Evolutionary conservation across 2,797 vertebrate genomes (phyloP).

Genomic region (Ceryle rudis): DNA sequence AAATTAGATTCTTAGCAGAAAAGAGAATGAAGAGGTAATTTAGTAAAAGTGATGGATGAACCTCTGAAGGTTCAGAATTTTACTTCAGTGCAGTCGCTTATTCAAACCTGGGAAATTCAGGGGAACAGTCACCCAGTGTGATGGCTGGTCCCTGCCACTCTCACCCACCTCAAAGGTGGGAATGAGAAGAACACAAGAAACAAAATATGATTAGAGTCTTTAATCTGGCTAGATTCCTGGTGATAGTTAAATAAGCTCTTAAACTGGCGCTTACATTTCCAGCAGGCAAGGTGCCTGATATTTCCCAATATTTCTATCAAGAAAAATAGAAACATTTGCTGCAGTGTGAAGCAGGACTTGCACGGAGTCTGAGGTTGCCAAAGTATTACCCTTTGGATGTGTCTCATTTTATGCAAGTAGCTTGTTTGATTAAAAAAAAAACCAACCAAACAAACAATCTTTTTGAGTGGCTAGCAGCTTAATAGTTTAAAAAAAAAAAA

Average conservation of each 20-base stretch:
- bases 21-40: constrained; percentile 74
- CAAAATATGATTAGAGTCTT: neutral
- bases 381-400: neutral
- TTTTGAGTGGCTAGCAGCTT: neutral
- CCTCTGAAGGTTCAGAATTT: constrained; percentile 53
- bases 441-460: too few species aligned
- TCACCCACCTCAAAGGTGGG: neutral
- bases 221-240: neutral
- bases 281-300: neutral
- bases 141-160: neutral
- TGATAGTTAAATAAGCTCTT: neutral
- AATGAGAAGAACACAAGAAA: neutral
- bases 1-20: constrained; percentile 75
- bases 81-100: constrained; percentile 25
- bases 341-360: neutral
- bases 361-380: neutral
- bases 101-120: constrained; percentile 34
- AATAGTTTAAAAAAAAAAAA: neutral
- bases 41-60: constrained; percentile 74
- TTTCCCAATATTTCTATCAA: neutral
- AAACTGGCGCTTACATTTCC: neutral
- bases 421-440: neutral
- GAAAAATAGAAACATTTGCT: neutral
- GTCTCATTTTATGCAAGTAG: neutral
- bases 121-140: neutral